Evolutionary conservation across 2,113 vertebrate species (phyloP).

Genomic region (Ctenodactylus gundi): DNA sequence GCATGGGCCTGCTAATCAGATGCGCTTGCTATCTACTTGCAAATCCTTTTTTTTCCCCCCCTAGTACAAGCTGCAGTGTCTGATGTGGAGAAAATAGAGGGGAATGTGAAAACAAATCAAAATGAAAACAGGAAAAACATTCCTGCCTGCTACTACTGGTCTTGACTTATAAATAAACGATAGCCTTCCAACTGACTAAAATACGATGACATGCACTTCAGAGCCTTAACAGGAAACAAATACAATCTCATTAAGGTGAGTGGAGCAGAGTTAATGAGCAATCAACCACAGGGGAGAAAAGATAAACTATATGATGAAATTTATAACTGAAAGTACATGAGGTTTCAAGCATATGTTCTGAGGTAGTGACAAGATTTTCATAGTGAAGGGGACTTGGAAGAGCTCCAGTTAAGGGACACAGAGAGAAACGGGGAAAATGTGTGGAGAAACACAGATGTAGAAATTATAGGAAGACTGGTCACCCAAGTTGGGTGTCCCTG

Average conservation of each 20-base stretch:
- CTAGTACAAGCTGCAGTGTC: neutral
- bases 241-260: neutral
- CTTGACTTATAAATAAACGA: slow-evolving; percentile 49
- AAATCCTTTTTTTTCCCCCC: neutral
- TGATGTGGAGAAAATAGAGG: neutral
- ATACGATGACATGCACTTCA: neutral
- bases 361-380: neutral
- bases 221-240: slow-evolving; percentile 27
- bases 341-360: neutral
- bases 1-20: neutral
- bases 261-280: neutral
- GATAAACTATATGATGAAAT: neutral
- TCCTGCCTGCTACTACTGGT: neutral
- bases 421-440: neutral
- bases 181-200: slow-evolving; percentile 31
- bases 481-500: neutral
- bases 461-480: neutral
- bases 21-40: neutral
- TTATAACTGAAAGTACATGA: slow-evolving; percentile 33
- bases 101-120: neutral
- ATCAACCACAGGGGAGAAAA: neutral
- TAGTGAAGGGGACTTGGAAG: neutral
- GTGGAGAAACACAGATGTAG: neutral
- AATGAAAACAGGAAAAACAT: neutral
- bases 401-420: neutral